These are phyloP conservation scores for Sylvia borin DNA, from an alignment of 2,797 vertebrate species.

Conservation along the genomic window DNA sequence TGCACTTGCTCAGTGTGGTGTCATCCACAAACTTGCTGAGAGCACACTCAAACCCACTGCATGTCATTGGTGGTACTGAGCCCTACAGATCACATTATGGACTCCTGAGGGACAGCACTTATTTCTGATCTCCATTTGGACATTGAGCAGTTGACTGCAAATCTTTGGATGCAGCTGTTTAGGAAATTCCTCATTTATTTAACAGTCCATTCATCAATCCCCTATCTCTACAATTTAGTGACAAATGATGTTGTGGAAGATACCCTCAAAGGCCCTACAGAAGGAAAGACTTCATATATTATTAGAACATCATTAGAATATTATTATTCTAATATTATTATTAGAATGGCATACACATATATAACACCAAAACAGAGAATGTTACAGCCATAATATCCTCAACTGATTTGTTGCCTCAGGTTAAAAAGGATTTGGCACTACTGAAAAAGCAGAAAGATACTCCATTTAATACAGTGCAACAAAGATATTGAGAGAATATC, in stretches of 20 bases:
- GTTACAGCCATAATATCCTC: background rate
- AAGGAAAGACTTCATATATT: background rate
- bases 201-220: background rate
- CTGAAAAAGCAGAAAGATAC: background rate
- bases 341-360: background rate
- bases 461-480: background rate
- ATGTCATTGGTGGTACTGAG: accelerated
- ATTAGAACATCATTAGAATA: background rate
- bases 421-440: background rate
- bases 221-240: background rate
- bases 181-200: background rate
- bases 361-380: background rate
- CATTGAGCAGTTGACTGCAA: background rate
- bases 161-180: background rate
- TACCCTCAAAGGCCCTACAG: background rate
- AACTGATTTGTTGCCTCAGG: background rate
- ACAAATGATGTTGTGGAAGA: background rate
- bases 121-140: background rate
- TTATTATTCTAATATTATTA: background rate
- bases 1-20: accelerated
- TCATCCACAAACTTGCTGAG: background rate
- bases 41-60: background rate
- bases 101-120: background rate
- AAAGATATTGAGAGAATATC: background rate
- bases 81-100: accelerated